Conservation (phyloP, 2,113 vertebrate species). For the Sander lucioperca region DNA sequence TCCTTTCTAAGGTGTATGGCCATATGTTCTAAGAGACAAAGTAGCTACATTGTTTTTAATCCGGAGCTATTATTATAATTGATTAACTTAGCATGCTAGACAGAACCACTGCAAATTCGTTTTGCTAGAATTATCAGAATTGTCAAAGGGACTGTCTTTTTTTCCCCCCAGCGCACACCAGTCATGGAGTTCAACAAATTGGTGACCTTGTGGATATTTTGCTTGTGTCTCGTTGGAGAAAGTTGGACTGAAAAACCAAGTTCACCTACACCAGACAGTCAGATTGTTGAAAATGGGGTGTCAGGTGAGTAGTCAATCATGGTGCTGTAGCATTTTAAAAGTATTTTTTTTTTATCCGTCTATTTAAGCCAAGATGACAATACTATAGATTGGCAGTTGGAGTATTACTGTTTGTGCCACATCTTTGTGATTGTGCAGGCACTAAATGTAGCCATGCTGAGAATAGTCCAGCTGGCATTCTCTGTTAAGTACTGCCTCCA, state of each 20-base stretch:
- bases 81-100: neutral
- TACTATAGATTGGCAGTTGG: slow-evolving; percentile 12
- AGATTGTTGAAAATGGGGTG: slow-evolving; percentile 66
- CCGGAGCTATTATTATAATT: neutral
- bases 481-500: slow-evolving; percentile 67
- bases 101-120: neutral
- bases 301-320: slow-evolving; percentile 68
- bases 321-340: neutral
- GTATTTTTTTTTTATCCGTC: neutral
- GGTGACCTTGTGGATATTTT: slow-evolving; percentile 80
- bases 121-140: neutral
- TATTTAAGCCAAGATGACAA: neutral
- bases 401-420: slow-evolving; percentile 42
- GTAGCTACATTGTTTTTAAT: neutral
- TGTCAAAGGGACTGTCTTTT: neutral
- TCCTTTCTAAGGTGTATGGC: neutral
- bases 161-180: slow-evolving; percentile 49
- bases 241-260: slow-evolving; percentile 72
- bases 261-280: slow-evolving; percentile 58
- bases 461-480: slow-evolving; percentile 82
- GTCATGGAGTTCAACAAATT: slow-evolving; percentile 81
- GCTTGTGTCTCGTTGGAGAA: slow-evolving; percentile 75
- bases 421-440: slow-evolving; percentile 66
- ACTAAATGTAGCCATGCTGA: slow-evolving; percentile 81
- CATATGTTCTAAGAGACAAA: neutral